These are phyloP conservation scores for Hydrotaea diabolus DNA, from an alignment of 2,888 invertebrate genomes.

Conservation along the genomic window DNA sequence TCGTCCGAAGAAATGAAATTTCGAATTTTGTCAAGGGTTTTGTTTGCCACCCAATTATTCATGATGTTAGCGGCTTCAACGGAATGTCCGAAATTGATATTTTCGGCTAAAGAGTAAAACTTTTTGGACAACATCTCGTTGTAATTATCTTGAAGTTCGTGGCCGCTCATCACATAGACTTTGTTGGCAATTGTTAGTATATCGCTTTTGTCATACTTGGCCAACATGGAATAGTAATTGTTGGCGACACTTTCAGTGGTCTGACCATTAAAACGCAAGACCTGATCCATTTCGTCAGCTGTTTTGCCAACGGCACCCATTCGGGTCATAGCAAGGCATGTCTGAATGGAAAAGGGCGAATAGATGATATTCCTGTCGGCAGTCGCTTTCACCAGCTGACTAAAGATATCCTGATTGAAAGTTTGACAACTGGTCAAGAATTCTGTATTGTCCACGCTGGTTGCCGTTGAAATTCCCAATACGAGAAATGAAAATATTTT, in stretches of 20 bases:
- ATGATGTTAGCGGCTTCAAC: conserved; percentile 83
- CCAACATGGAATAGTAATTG: not conserved
- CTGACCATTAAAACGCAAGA: conserved; percentile 82
- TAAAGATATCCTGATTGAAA: conserved; percentile 66
- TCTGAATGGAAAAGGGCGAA: conserved; percentile 89
- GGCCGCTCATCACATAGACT: conserved; percentile 84
- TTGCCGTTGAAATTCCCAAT: not conserved
- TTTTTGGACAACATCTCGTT: conserved; percentile 83
- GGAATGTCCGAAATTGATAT: conserved; percentile 84
- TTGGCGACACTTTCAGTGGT: conserved; percentile 60
- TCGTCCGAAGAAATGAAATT: conserved; percentile 85
- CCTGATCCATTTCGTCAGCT: conserved; percentile 83
- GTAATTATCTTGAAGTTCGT: conserved; percentile 82
- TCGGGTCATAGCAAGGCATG: conserved; percentile 86
- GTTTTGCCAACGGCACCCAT: conserved; percentile 87
- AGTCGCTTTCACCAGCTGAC: conserved; percentile 77
- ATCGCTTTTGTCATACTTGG: conserved; percentile 14
- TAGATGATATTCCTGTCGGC: conserved; percentile 84
- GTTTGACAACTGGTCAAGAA: not conserved
- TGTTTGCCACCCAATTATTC: conserved; percentile 90
- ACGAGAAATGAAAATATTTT: not conserved
- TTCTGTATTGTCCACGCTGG: too few relatives aligned
- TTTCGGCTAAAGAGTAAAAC: conserved; percentile 85
- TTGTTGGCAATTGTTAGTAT: conserved; percentile 86
- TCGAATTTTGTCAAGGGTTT: conserved; percentile 91